Evolutionary conservation across 1,140 invertebrate genomes (phyloP).

Genomic region (Plutomurus gul): DNA sequence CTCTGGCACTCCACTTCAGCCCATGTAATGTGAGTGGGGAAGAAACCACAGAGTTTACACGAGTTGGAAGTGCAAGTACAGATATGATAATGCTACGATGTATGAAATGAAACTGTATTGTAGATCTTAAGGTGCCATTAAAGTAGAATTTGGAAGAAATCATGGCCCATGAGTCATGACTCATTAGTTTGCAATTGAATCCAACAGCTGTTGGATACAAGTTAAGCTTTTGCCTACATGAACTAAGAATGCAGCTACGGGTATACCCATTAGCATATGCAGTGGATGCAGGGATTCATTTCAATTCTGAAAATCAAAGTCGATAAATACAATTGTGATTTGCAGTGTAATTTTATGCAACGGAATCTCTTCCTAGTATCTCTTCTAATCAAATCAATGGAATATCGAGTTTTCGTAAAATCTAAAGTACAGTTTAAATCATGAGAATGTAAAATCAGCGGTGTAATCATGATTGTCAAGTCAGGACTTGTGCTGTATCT

Average conservation of each 20-base stretch:
- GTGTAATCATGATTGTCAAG: conserved; percentile 23
- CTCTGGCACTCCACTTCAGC: background rate
- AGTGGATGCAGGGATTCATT: background rate
- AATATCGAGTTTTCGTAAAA: background rate
- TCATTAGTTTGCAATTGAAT: conserved; percentile 7
- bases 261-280: too few relatives aligned
- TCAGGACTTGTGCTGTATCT: conserved; percentile 9
- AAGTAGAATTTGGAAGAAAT: conserved; percentile 22
- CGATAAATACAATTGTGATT: background rate
- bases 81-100: background rate
- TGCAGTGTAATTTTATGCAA: background rate
- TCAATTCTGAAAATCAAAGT: background rate
- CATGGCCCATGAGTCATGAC: conserved; percentile 11
- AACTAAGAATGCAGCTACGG: too few relatives aligned
- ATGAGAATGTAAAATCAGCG: background rate
- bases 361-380: background rate
- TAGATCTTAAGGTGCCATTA: background rate
- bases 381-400: conserved; percentile 12
- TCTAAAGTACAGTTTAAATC: background rate
- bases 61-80: too few relatives aligned
- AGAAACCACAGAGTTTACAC: background rate
- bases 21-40: background rate
- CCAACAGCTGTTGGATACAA: background rate
- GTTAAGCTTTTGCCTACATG: background rate
- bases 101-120: background rate